phyloP scores from a whole-genome alignment of 2,113 vertebrate species.

The Indri indri region DNA sequence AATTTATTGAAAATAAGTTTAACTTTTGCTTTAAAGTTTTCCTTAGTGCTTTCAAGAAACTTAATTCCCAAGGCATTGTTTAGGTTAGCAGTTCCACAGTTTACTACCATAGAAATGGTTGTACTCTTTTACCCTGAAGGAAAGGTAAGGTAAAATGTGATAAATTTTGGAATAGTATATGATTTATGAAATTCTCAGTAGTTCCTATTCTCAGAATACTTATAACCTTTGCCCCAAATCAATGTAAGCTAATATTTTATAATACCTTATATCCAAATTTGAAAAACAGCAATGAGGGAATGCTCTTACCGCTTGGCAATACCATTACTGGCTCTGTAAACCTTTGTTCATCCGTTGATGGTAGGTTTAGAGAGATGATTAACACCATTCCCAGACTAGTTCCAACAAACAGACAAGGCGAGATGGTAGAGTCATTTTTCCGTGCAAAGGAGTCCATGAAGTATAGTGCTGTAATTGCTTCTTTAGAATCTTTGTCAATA shows the following conservation, averaged over 20 bases:
- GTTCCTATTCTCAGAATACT: not conserved
- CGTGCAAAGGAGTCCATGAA: slow-evolving; percentile 94
- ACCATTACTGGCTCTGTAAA: slow-evolving; percentile 91
- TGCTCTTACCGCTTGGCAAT: slow-evolving; percentile 91
- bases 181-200: slow-evolving; percentile 35
- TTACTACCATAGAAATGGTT: not conserved
- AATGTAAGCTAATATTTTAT: not conserved
- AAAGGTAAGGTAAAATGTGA: not conserved
- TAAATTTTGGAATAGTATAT: not conserved
- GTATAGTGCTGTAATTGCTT: slow-evolving; percentile 94
- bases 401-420: slow-evolving; percentile 96
- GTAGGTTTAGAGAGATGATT: slow-evolving; percentile 93
- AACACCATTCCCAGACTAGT: slow-evolving; percentile 95
- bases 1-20: slow-evolving; percentile 33
- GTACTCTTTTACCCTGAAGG: not conserved
- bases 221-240: not conserved
- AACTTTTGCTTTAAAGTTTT: slow-evolving; percentile 16
- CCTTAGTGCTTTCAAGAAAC: slow-evolving; percentile 12
- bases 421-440: slow-evolving; percentile 89
- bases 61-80: not conserved
- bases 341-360: slow-evolving; percentile 91
- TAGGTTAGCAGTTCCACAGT: not conserved
- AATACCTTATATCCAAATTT: not conserved
- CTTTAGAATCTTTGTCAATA: slow-evolving; percentile 97
- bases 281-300: not conserved